Percentiles rank a stretch among this genome's conserved stretches.
Evolutionary conservation across 2,797 vertebrate species (phyloP).

Genomic region (Macroramphosus scolopax): DNA sequence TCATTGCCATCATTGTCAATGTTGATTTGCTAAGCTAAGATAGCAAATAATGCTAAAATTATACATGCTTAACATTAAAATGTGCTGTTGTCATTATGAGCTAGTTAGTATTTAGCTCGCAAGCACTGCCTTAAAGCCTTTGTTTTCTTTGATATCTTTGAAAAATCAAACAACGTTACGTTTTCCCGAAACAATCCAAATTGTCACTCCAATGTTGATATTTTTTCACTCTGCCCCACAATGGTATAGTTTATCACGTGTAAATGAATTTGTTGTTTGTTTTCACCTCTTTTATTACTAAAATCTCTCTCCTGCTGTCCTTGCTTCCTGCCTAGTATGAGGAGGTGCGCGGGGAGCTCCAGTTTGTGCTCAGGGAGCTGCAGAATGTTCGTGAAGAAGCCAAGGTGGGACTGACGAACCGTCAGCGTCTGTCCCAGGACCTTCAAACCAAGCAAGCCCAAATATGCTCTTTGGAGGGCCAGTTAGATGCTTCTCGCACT

Average conservation of each 20-base stretch:
- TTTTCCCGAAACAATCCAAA: too few species aligned
- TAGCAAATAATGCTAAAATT: too few species aligned
- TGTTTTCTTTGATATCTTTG: too few species aligned
- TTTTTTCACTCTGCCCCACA: too few species aligned
- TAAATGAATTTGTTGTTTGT: constrained; percentile 8
- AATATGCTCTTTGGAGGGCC: constrained; percentile 78
- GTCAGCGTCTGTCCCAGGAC: constrained; percentile 74
- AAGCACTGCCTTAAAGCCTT: background rate
- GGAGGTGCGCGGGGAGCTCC: constrained; percentile 73
- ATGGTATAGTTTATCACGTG: too few species aligned
- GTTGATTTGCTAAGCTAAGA: too few species aligned
- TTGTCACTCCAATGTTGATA: too few species aligned
- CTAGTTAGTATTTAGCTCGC: background rate
- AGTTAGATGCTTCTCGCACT: constrained; percentile 69
- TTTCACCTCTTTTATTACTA: background rate
- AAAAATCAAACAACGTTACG: too few species aligned
- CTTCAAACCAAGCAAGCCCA: constrained; percentile 79
- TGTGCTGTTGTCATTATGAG: background rate
- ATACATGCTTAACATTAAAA: too few species aligned
- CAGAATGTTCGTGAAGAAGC: constrained; percentile 65
- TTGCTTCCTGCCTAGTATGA: constrained; percentile 63
- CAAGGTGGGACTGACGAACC: constrained; percentile 41
- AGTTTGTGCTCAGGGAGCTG: constrained; percentile 69
- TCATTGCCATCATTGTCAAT: too few species aligned
- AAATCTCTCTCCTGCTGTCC: background rate